Base-by-base conservation (phyloP, 2,888 invertebrate genomes). In the Deilephila elpenor region DNA sequence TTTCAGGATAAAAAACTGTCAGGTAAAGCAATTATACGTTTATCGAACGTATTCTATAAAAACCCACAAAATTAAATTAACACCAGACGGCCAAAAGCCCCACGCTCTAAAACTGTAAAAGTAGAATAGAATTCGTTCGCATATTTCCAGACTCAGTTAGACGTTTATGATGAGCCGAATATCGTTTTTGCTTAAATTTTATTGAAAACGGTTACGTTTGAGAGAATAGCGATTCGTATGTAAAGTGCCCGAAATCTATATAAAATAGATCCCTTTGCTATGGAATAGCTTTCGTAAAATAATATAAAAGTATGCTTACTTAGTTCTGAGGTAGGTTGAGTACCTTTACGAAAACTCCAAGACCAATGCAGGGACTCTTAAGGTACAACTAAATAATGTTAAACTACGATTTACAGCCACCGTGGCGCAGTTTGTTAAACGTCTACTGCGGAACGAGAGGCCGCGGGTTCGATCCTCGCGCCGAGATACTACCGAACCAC, bases 121-220 rank as follows among this genome's bases (percentile, higher is more conserved):
- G 17, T 4, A 44, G 44, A n/a, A 56, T n/a, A 56, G 6, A n/a
- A 56, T 56, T n/a, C 29, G 17, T 29, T 60, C 32, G 61, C 34
- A 62, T 32, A 62, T 32, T 34, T 62, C 32, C 19, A 19, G 61
- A 7, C 19, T 19, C 34, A 34, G 19, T 62, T 62, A 32, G 19
- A n/a, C 34, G 8, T 62, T 62, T 32, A 62, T 62, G 32, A 62
- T 19, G n/a, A 34, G 61, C 19, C 32, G 32, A 34, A 34, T 34
- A n/a, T 62, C 19, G 32, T 62, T 62, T 62, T 32, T 62, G 61
- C 19, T 62, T 62, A 62, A 62, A 62, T 62, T 34, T 32, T 34
- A 62, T 62, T 62, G 17, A 34, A 34, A 34, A 32, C 6, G 32
- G 61, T 17, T 56, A 34, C 8, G 61, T n/a, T 62, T 62, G 29